Conservation (phyloP, 2,113 vertebrate species). For the Hippocampus comes region DNA sequence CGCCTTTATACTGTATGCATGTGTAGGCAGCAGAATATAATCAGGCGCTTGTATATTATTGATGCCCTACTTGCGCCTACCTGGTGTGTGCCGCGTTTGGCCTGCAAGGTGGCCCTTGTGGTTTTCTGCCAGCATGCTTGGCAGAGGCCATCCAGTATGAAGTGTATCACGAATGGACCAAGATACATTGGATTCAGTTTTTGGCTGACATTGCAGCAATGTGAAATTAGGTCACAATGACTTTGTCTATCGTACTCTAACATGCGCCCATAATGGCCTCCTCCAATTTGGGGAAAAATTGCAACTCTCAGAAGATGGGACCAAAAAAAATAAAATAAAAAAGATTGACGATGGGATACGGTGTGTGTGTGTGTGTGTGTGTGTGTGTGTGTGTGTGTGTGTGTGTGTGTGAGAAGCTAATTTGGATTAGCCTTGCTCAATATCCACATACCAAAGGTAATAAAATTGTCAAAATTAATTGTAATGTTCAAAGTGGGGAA, state of each 20-base stretch:
- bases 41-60: conserved; percentile 1
- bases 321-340: neutral
- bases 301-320: conserved; percentile 3
- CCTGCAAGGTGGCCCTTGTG: neutral
- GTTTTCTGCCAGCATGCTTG: conserved; percentile 5
- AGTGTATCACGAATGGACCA: neutral
- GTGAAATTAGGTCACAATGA: neutral
- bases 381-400: no score
- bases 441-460: neutral
- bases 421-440: neutral
- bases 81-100: neutral
- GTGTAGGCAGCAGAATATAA: conserved; percentile 3
- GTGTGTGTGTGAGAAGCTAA: neutral
- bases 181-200: neutral
- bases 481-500: no score
- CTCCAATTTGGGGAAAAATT: neutral
- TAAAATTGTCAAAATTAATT: neutral
- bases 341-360: no score
- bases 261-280: neutral
- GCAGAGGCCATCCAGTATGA: neutral
- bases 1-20: neutral
- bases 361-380: no score
- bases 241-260: neutral
- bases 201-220: neutral
- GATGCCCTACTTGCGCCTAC: neutral